phyloP scores from a whole-genome alignment of 2,113 vertebrate genomes.

The Lamprotornis superbus region DNA sequence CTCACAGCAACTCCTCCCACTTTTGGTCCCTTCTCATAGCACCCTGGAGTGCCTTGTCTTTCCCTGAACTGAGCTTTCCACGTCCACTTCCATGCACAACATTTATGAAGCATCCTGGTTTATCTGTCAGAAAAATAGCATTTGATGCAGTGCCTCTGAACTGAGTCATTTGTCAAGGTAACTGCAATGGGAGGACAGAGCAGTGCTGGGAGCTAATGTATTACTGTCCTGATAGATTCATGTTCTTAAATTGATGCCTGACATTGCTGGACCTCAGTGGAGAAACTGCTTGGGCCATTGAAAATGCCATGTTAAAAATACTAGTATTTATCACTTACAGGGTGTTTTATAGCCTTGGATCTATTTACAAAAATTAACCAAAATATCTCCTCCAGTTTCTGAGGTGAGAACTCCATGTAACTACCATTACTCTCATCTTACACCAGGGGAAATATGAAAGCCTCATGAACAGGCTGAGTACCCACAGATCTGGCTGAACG shows the following conservation, averaged over 20 bases:
- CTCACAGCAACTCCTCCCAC: not conserved
- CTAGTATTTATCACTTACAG: not conserved
- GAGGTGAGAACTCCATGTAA: fast-evolving
- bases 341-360: not conserved
- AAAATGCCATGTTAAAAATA: conserved; percentile 17
- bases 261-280: conserved; percentile 22
- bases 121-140: not conserved
- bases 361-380: conserved; percentile 24
- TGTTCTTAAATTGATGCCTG: conserved; percentile 29
- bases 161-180: conserved; percentile 53
- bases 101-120: conserved; percentile 4
- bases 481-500: not conserved
- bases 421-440: not conserved
- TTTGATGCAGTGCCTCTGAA: conserved; percentile 7
- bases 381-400: not conserved
- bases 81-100: not conserved
- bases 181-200: not conserved
- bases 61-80: not conserved
- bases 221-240: conserved; percentile 46
- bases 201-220: conserved; percentile 37
- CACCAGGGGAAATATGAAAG: not conserved
- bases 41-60: not conserved
- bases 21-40: not conserved
- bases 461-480: not conserved
- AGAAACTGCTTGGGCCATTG: not conserved